Percentiles rank a stretch among this genome's conserved stretches.
These are phyloP conservation scores for Dysdera silvatica DNA, from an alignment of 1,140 invertebrate species.

Conservation along the genomic window DNA sequence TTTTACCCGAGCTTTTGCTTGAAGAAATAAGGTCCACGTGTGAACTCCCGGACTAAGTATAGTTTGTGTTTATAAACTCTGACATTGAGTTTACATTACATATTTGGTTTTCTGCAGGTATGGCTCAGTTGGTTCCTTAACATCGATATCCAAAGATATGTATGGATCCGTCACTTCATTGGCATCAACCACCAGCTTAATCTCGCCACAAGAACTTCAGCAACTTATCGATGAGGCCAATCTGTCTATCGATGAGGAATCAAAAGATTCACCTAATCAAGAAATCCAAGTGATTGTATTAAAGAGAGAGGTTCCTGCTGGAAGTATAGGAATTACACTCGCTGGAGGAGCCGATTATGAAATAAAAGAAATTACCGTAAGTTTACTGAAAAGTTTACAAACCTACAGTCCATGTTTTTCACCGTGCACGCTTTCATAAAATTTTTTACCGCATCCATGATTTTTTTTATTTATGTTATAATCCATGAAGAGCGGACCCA, in stretches of 20 bases:
- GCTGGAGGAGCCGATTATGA: conserved; percentile 82
- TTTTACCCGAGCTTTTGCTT: no score
- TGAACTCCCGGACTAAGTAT: no score
- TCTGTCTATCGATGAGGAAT: conserved; percentile 52
- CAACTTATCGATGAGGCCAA: conserved; percentile 57
- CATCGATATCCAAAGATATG: no score
- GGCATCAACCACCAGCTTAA: conserved; percentile 55
- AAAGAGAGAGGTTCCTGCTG: conserved; percentile 41
- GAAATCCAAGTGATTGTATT: conserved; percentile 5
- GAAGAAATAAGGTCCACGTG: no score
- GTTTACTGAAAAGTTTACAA: conserved; percentile 30
- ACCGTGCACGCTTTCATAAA: neutral
- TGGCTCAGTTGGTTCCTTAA: no score
- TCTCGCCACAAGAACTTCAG: conserved; percentile 56
- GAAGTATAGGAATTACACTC: conserved; percentile 73
- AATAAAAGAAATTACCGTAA: conserved; percentile 79
- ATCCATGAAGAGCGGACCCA: neutral
- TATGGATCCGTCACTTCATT: conserved; percentile 57
- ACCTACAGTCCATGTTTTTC: neutral
- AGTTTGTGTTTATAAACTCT: no score
- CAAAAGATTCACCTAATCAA: no score
- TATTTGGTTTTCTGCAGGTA: no score
- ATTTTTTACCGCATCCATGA: neutral
- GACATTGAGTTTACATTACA: no score
- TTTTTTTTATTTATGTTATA: neutral